A percentile compares a stretch with the other conserved stretches of the same genome.
Conservation (phyloP, 2,797 vertebrate genomes). For the Lacerta viridis region DNA sequence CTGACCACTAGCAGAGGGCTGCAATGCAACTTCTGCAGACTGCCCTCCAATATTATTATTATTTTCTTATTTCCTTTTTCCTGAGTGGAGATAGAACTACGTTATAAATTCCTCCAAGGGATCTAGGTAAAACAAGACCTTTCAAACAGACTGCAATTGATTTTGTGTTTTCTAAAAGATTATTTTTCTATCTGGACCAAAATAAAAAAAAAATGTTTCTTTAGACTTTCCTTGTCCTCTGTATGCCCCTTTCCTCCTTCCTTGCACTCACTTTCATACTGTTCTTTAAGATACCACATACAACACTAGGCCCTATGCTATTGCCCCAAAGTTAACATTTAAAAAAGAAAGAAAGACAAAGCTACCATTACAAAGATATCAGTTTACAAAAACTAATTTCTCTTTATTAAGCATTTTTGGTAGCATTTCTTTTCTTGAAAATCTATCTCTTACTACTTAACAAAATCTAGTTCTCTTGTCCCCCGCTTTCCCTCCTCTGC, state of each 20-base stretch:
- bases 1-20: no score
- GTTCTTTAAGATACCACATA: constrained; percentile 20
- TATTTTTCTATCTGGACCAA: background rate
- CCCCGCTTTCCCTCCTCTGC: no score
- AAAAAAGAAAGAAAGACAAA: background rate
- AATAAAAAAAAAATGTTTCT: background rate
- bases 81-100: background rate
- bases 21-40: constrained; percentile 1
- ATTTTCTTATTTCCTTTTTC: background rate
- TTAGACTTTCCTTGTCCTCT: constrained; percentile 1
- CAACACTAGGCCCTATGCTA: background rate
- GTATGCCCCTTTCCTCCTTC: background rate
- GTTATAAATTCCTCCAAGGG: background rate
- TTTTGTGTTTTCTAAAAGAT: constrained; percentile 6
- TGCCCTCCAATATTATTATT: background rate
- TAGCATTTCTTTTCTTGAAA: background rate
- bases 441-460: no score
- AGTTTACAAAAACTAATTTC: constrained; percentile 1
- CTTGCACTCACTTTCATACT: background rate
- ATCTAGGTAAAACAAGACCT: constrained; percentile 7
- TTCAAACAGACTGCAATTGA: background rate
- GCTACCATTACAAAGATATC: background rate
- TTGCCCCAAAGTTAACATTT: background rate
- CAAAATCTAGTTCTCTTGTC: background rate
- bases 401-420: constrained; percentile 32